Conservation (phyloP, 2,797 vertebrate species). For the Myiothlypis chrysogaster region DNA sequence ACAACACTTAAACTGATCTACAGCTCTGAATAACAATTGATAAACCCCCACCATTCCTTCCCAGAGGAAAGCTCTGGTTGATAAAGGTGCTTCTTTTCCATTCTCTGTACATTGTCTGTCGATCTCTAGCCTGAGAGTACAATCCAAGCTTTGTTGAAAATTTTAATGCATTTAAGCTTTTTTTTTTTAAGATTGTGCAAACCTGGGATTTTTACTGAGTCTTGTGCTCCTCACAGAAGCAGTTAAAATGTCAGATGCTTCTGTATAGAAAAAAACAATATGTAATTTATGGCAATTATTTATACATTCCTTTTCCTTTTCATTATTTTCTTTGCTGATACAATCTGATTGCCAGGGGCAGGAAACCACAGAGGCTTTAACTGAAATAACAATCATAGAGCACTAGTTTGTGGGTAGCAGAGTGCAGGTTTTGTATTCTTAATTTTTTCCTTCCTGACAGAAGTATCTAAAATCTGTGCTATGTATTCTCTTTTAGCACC, state of each 20-base stretch:
- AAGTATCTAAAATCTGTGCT: not conserved
- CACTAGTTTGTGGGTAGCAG: not conserved
- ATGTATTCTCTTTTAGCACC: not conserved
- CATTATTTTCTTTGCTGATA: not conserved
- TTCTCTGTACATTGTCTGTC: not conserved
- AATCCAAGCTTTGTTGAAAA: not conserved
- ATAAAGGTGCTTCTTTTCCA: not conserved
- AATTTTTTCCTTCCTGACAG: not conserved
- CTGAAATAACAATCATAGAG: not conserved
- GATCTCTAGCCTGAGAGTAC: not conserved
- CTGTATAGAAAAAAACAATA: not conserved
- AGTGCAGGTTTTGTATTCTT: not conserved
- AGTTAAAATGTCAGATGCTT: not conserved
- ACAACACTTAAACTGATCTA: not conserved
- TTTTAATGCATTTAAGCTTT: not conserved
- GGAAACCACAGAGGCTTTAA: not conserved
- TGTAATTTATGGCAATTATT: not conserved
- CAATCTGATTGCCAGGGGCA: not conserved
- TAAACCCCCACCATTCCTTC: not conserved
- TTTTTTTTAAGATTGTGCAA: not conserved
- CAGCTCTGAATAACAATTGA: not conserved
- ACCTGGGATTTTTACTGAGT: not conserved
- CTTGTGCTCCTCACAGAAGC: not conserved
- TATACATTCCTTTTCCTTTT: not conserved
- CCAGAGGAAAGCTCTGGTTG: not conserved